A percentile compares a stretch with the other conserved stretches of the same genome.
These are phyloP conservation scores for Rhinogobio ventralis DNA, from an alignment of 2,797 vertebrate genomes.

Conservation along the genomic window DNA sequence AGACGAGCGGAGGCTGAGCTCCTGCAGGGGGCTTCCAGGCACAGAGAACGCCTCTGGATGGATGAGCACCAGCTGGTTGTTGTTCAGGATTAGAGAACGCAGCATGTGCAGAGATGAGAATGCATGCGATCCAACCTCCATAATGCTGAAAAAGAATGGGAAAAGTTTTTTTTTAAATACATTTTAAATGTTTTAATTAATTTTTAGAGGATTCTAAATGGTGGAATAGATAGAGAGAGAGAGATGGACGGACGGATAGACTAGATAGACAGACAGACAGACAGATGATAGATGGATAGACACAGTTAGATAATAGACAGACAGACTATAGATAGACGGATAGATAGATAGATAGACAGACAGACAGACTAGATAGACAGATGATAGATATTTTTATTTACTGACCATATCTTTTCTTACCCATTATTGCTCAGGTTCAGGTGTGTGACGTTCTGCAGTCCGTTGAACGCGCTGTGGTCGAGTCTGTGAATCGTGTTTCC, in stretches of 20 bases:
- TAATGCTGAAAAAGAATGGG: slow-evolving; percentile 71
- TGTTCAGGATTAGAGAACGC: slow-evolving; percentile 78
- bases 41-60: slow-evolving; percentile 80
- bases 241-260: fast-evolving
- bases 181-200: neutral
- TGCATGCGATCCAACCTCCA: slow-evolving; percentile 73
- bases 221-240: neutral
- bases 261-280: fast-evolving
- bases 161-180: neutral
- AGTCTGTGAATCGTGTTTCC: slow-evolving; percentile 75
- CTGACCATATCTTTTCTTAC: neutral
- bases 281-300: neutral
- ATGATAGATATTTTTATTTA: neutral
- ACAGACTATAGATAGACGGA: neutral
- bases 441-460: slow-evolving; percentile 76
- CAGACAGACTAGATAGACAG: neutral
- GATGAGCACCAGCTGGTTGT: slow-evolving; percentile 78
- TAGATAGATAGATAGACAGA: neutral
- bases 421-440: slow-evolving; percentile 71
- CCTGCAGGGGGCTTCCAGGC: slow-evolving; percentile 77
- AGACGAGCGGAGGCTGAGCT: slow-evolving; percentile 79
- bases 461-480: slow-evolving; percentile 71
- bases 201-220: neutral
- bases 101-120: slow-evolving; percentile 77
- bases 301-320: too few relatives aligned